Evolutionary conservation across 2,113 vertebrate genomes (phyloP), one percentile per base, ranked within the genome.

Genomic region (Hydrochoerus hydrochaeris): DNA sequence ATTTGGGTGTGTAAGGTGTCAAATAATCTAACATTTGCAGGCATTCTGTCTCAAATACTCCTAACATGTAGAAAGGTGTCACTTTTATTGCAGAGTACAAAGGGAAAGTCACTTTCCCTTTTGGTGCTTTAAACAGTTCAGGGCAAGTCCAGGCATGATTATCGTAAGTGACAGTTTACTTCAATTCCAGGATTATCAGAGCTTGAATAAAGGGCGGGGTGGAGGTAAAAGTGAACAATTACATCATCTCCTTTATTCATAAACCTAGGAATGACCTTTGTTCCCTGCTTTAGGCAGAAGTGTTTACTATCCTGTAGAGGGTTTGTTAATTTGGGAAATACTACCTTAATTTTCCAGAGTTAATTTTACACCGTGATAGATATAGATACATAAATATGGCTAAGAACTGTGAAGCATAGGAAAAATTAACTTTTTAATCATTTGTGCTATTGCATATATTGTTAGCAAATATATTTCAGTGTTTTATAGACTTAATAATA

Each of bases 121-220:
- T 46, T 30, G 6, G 17, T n/a, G 60, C 41, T 87, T 69, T 57
- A 9, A 41, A 41, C 41, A 88, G 24, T 26, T 75, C 80, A 49
- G 54, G 92, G 77, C 97, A 94, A 96, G 97, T 60, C 89, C 46
- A 32, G 95, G 46, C 97, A 81, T 94, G 97, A 71, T 84, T 84
- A 81, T n/a, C 54, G 3, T 3, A 75, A 82, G 62, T 78, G 57
- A 69, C 60, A 57, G 9, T 81, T 77, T 67, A 89, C 67, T 94
- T 88, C 63, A 83, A 52, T 65, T 32, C 86, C 65, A 32, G 19
- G 44, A 86, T 81, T 65, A 81, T 85, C 85, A 54, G 6, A 16
- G 19, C 19, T 85, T 62, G 38, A 91, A n/a, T 54, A 75, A 78
- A 60, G 12, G 82, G 82, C 14, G 26, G 58, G 4, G 26, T 83